A percentile compares a stretch with the other conserved stretches of the same genome.
Conservation (phyloP, 53 echinoderm and acorn worm species). For the Apostichopus leukothele region DNA sequence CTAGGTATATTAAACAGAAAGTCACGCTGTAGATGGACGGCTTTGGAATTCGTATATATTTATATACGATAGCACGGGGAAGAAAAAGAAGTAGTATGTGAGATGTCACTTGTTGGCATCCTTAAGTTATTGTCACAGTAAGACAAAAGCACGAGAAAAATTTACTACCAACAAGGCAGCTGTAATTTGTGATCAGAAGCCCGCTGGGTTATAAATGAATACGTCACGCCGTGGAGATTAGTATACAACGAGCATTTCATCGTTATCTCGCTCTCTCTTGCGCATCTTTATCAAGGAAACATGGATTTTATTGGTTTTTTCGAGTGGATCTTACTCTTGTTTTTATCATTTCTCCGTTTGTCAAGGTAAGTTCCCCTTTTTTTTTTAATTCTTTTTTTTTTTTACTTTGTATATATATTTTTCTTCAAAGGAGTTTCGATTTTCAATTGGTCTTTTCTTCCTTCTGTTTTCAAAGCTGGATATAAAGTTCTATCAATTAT, state of each 20-base stretch:
- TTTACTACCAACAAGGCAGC: background rate
- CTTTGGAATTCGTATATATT: no score
- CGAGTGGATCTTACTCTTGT: background rate
- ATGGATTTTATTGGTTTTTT: background rate
- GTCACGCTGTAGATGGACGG: no score
- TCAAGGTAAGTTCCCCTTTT: background rate
- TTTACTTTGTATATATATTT: no score
- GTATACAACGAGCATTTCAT: background rate
- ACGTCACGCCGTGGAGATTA: background rate
- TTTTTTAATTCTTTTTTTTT: background rate
- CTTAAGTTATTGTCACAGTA: background rate
- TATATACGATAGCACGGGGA: no score
- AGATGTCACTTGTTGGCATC: background rate
- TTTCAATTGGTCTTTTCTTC: no score
- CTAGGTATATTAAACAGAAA: no score
- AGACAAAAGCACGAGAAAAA: background rate
- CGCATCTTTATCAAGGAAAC: background rate
- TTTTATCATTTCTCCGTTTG: background rate
- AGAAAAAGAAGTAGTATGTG: background rate
- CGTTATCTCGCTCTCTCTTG: background rate
- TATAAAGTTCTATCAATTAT: no score
- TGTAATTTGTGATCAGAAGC: slow-evolving; percentile 5
- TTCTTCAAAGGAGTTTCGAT: no score
- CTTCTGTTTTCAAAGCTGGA: no score
- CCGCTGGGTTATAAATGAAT: slow-evolving; percentile 32